phyloP scores from a whole-genome alignment of 2,888 invertebrate species.

The Ischnus inquisitorius region DNA sequence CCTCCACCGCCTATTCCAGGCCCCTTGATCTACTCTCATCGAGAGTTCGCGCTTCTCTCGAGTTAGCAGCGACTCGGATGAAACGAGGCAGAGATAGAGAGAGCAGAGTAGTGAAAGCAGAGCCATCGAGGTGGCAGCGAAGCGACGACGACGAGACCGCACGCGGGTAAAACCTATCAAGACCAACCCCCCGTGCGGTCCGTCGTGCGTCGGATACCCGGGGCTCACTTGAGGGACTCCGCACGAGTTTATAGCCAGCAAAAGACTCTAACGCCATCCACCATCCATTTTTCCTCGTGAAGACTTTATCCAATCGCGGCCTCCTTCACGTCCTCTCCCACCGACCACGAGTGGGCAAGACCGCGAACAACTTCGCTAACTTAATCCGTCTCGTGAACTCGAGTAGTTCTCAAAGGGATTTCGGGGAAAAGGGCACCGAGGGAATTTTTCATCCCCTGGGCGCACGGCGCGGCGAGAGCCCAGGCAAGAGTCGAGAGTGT shows the following conservation, averaged over 20 bases:
- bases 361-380: slow-evolving; percentile 63
- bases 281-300: slow-evolving; percentile 36
- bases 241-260: slow-evolving; percentile 43
- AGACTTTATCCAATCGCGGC: slow-evolving; percentile 65
- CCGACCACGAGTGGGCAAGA: slow-evolving; percentile 42
- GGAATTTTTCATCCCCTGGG: neutral
- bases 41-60: slow-evolving; percentile 11
- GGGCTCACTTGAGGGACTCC: slow-evolving; percentile 40
- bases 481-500: no score
- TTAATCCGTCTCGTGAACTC: slow-evolving; percentile 43
- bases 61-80: slow-evolving; percentile 28
- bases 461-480: neutral
- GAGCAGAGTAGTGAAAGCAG: slow-evolving; percentile 44
- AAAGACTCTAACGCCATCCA: slow-evolving; percentile 40
- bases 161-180: slow-evolving; percentile 22
- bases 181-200: slow-evolving; percentile 22
- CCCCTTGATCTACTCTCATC: slow-evolving; percentile 31
- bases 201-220: neutral
- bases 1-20: neutral
- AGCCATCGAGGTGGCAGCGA: neutral
- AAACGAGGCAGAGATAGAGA: slow-evolving; percentile 29
- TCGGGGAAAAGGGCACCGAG: neutral
- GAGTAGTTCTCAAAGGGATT: slow-evolving; percentile 25
- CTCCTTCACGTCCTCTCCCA: slow-evolving; percentile 36
- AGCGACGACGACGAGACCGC: slow-evolving; percentile 28